These are phyloP conservation scores for Sepioteuthis lessoniana DNA, from an alignment of 2,888 invertebrate species.

Conservation along the genomic window DNA sequence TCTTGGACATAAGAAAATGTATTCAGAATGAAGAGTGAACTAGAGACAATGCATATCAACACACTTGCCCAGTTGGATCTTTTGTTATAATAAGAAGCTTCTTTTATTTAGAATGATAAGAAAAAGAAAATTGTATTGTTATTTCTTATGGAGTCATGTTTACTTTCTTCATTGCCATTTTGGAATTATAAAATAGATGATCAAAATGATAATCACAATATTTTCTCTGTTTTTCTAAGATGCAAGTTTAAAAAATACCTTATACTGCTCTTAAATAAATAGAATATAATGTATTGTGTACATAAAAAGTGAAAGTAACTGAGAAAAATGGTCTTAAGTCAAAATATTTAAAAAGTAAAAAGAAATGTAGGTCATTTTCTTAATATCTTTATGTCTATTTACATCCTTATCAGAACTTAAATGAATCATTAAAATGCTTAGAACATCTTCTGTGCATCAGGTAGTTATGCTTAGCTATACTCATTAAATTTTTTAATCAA, in stretches of 20 bases:
- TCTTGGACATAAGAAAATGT: not conserved
- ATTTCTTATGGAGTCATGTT: not conserved
- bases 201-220: not conserved
- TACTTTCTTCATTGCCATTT: not conserved
- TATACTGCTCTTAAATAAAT: not conserved
- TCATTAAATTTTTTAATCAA: not conserved
- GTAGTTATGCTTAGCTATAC: not conserved
- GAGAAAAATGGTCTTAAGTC: too few species aligned
- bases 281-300: not conserved
- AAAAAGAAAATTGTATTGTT: not conserved
- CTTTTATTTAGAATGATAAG: not conserved
- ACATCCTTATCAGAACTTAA: not conserved
- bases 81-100: slow-evolving; percentile 1
- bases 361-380: not conserved
- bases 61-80: slow-evolving; percentile 15
- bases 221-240: not conserved
- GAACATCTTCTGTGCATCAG: not conserved
- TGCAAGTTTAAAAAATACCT: not conserved
- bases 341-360: not conserved
- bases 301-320: not conserved
- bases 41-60: not conserved
- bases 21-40: not conserved
- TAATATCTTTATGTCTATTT: not conserved
- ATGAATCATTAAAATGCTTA: not conserved
- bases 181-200: not conserved